A percentile compares a stretch with the other conserved stretches of the same genome.
Evolutionary conservation across 2,113 vertebrate species (phyloP).

Genomic region (Eonycteris spelaea): DNA sequence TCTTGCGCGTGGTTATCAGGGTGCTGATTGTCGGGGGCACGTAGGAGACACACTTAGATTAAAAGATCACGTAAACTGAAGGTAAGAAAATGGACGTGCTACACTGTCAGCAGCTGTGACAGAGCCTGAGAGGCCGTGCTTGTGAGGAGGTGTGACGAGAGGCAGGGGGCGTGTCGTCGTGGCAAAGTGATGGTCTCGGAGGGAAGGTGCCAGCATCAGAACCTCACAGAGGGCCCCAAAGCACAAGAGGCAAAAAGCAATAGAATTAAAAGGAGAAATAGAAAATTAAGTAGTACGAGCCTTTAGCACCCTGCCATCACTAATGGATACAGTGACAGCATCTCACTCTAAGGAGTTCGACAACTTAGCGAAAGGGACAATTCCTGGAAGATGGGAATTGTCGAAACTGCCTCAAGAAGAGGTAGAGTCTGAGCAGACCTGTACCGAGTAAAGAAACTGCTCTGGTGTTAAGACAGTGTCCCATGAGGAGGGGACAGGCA

Average conservation of each 20-base stretch:
- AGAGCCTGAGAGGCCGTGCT: neutral
- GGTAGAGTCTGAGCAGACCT: neutral
- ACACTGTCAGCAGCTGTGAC: neutral
- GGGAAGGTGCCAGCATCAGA: accelerated
- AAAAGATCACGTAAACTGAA: neutral
- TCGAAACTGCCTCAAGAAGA: neutral
- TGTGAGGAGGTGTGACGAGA: neutral
- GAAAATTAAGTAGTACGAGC: neutral
- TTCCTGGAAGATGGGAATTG: neutral
- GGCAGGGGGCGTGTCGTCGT: too few species aligned
- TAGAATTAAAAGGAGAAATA: neutral
- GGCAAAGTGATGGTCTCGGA: too few species aligned
- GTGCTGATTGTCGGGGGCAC: neutral
- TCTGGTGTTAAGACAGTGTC: neutral
- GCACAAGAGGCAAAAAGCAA: neutral
- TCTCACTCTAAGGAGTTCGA: neutral
- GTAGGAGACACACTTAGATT: neutral
- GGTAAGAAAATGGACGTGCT: neutral
- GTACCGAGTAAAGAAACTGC: too few species aligned
- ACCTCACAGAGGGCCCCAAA: neutral
- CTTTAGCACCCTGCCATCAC: neutral
- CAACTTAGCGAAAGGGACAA: neutral
- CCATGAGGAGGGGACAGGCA: neutral
- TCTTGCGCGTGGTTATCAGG: neutral
- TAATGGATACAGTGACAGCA: accelerated